Evolutionary conservation across 92 coral and sea anemone genomes (phyloP).

Genomic region (Muricea muricata): DNA sequence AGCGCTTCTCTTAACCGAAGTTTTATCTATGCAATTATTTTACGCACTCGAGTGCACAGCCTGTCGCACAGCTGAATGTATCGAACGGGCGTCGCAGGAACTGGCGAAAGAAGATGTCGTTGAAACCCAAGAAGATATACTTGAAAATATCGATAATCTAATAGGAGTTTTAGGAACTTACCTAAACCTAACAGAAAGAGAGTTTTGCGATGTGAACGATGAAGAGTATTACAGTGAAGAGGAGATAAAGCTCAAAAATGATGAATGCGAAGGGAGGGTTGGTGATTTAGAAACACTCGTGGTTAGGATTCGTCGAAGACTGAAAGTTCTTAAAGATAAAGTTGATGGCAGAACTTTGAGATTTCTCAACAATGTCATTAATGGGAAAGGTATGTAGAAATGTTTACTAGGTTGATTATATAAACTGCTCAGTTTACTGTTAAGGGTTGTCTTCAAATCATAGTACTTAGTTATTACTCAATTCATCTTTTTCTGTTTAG

Average conservation of each 20-base stretch:
- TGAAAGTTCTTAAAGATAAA: constrained; percentile 29
- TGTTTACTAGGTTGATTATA: too few species aligned
- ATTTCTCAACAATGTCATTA: constrained; percentile 12
- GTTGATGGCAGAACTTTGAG: constrained; percentile 34
- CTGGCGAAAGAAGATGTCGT: not conserved
- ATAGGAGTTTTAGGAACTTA: constrained; percentile 75
- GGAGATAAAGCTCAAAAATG: constrained; percentile 7
- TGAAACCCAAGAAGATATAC: constrained; percentile 60
- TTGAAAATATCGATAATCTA: constrained; percentile 74
- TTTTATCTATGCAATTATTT: constrained; percentile 88
- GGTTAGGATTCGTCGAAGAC: constrained; percentile 18
- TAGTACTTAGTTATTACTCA: too few species aligned
- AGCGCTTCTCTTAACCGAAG: constrained; percentile 73
- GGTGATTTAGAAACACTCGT: constrained; percentile 23
- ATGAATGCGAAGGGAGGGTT: constrained; percentile 46
- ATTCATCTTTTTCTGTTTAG: not conserved
- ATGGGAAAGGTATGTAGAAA: constrained; percentile 9
- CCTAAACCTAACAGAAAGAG: constrained; percentile 56
- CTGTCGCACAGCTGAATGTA: constrained; percentile 22
- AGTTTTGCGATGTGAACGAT: constrained; percentile 33
- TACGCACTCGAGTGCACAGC: constrained; percentile 70
- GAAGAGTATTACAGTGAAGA: constrained; percentile 30
- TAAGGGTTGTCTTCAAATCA: too few species aligned
- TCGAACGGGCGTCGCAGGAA: constrained; percentile 12
- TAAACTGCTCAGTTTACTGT: not conserved